These are phyloP conservation scores for Tachina fera DNA, from an alignment of 2,888 invertebrate genomes.

Conservation along the genomic window DNA sequence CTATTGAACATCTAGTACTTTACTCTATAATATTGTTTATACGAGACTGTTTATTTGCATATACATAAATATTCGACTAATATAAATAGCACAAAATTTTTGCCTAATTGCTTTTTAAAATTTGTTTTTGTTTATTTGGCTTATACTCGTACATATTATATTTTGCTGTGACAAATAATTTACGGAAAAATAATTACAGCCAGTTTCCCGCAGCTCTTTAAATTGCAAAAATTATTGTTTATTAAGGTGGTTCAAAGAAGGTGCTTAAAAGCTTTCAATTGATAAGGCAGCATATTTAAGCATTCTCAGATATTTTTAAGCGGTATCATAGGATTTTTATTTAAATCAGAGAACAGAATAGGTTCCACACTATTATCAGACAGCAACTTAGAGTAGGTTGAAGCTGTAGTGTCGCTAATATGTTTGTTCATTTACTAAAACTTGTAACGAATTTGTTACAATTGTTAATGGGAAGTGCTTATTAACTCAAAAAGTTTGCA, in stretches of 20 bases:
- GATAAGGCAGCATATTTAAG: too few relatives aligned
- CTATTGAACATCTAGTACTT: conserved; percentile 16
- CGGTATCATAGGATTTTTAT: too few relatives aligned
- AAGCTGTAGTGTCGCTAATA: too few relatives aligned
- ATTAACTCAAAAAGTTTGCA: too few relatives aligned
- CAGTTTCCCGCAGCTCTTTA: conserved; percentile 49
- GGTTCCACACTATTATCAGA: too few relatives aligned
- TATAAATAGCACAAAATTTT: conserved; percentile 63
- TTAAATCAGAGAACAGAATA: too few relatives aligned
- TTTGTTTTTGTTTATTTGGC: conserved; percentile 39
- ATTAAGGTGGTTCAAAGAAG: conserved; percentile 3
- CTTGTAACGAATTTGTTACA: too few relatives aligned
- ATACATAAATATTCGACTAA: conserved; percentile 44
- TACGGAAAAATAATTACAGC: conserved; percentile 58
- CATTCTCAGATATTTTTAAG: too few relatives aligned
- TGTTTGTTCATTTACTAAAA: too few relatives aligned
- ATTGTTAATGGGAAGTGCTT: too few relatives aligned
- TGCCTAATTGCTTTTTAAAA: conserved; percentile 62
- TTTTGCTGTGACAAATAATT: conserved; percentile 57
- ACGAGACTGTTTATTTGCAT: conserved; percentile 39
- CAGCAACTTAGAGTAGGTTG: too few relatives aligned
- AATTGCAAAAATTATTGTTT: background rate
- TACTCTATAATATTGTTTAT: background rate
- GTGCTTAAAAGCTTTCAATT: background rate
- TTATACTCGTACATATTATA: background rate